Percentiles rank a stretch among this genome's conserved stretches.
Conservation (phyloP, 2,113 vertebrate genomes). For the Nothoprocta pentlandii region DNA sequence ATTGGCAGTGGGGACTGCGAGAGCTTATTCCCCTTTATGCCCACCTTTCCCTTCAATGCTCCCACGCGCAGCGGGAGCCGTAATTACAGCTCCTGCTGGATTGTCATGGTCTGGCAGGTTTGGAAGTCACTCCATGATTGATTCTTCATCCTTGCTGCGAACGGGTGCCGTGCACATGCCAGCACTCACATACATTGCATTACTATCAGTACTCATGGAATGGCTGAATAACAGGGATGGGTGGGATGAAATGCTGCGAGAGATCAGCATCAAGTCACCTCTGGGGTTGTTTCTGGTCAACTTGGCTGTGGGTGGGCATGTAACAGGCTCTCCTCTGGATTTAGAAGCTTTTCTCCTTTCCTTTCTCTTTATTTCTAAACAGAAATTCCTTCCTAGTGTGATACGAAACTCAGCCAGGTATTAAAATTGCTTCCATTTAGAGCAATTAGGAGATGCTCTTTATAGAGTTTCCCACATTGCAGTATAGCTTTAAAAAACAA, state of each 20-base stretch:
- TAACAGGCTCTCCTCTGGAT: not conserved
- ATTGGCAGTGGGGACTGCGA: not conserved
- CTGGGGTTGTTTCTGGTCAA: not conserved
- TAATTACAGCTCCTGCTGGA: slow-evolving; percentile 26
- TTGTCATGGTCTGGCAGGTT: slow-evolving; percentile 33
- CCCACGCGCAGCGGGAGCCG: not conserved
- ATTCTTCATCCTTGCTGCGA: not conserved
- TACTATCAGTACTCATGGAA: not conserved
- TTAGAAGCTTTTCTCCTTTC: not conserved
- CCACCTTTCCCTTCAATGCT: slow-evolving; percentile 39
- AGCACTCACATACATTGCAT: rapidly evolving
- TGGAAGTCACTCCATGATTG: slow-evolving; percentile 25
- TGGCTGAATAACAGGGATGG: not conserved
- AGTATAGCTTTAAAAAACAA: not conserved
- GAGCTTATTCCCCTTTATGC: slow-evolving; percentile 13
- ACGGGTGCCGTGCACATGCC: not conserved
- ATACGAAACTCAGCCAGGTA: not conserved
- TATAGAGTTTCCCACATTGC: not conserved
- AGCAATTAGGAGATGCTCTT: not conserved
- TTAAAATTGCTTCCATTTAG: not conserved
- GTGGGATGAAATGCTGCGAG: not conserved
- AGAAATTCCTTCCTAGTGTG: not conserved
- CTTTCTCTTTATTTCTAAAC: not conserved
- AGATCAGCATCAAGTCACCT: not conserved
- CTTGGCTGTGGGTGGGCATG: not conserved